Evolutionary conservation across 2,113 vertebrate genomes (phyloP), one percentile per base, ranked within the genome.

Genomic region (Ursus arctos): DNA sequence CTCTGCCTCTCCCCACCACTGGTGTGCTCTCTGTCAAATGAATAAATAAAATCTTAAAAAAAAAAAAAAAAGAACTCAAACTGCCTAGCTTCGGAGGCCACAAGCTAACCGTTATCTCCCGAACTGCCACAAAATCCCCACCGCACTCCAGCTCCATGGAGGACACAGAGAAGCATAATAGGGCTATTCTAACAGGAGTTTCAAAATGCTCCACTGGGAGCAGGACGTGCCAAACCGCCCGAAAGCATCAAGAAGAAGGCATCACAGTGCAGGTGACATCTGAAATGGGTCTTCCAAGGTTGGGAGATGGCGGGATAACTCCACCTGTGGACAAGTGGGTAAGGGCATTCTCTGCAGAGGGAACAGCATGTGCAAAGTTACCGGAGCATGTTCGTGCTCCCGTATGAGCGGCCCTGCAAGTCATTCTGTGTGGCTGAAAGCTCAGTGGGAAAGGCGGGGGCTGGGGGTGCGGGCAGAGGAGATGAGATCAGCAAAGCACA

Each of bases 271-370:
- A 92, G 49, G n/a, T 67, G 53, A 71, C 43, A 71, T 69, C n/a
- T n/a, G 51, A 94, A 95, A 85, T 59, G 57, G 11, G 3, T 69
- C 55, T 74, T 49, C 22, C 22, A 80, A 31, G 18, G 12, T 47
- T 21, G 15, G 88, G 71, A 88, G 51, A 36, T 6, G 6, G 33
- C 85, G 43, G 43, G 89, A 92, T 69, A 93, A 83, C 36, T 74
- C 57, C 21, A 74, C 13, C 16, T 8, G 47, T 43, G 2, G 26
- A 71, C 43, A 74, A 55, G 49, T 49, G 59, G 22, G 71, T 43
- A 81, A 94, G 74, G 57, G 55, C 49, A 81, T 86, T 81, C 71
- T 92, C 55, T 86, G 49, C 26, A 94, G 61, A 92, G 86, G 71
- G 36, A 98, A 63, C 13, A 74, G 61, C n/a, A 91, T 28, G 6